Base-by-base conservation (phyloP, 2,113 vertebrate species). In the Lepus americanus region DNA sequence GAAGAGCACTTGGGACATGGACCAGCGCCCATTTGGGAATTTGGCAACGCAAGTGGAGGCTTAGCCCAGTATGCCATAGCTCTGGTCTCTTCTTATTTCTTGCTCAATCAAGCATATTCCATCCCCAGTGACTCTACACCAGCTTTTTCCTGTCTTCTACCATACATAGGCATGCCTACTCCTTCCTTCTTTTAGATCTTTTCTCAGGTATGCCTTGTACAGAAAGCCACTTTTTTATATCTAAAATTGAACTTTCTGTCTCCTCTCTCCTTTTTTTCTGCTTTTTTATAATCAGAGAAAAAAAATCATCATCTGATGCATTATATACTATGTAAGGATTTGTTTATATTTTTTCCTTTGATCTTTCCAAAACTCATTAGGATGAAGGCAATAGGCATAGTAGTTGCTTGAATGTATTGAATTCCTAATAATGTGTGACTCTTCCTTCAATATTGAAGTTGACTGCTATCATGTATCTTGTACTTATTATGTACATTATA, bases 271-370 rank as follows among this genome's bases (percentile, higher is more conserved):
- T 7, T 19, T 29, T 55, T 53, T 70, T 67, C 22, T 79, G 9
- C 4, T 63, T 95, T 89, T 53, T 63, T 63, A 92, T 17, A 59
- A 59, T 88, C 29, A 89, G 39, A 93, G 29, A 6, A 64, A 86
- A 85, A 63, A 44, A 4, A 13, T 36, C 8, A 31, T 63, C 64
- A 53, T 25, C 70, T 87, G 36, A 53, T 49, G 8, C 31, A 64
- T 44, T 90, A 49, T 44, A 69, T 22, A 63, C 1, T 29, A 7
- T 44, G 2, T n/a, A 67, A 64, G 0, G 3, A 84, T 31, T 81
- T 87, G 5, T 77, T 93, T 93, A 4, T 59, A 77, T 87, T 80
- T 95, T 49, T 49, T 4, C 8, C 19, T 51, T 61, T 72, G 14
- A 86, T 29, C 33, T 76, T 33, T 70, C 9, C 87, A 76, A n/a